Evolutionary conservation across 1,140 invertebrate genomes (phyloP).

Genomic region (Tetragonula clypearis): DNA sequence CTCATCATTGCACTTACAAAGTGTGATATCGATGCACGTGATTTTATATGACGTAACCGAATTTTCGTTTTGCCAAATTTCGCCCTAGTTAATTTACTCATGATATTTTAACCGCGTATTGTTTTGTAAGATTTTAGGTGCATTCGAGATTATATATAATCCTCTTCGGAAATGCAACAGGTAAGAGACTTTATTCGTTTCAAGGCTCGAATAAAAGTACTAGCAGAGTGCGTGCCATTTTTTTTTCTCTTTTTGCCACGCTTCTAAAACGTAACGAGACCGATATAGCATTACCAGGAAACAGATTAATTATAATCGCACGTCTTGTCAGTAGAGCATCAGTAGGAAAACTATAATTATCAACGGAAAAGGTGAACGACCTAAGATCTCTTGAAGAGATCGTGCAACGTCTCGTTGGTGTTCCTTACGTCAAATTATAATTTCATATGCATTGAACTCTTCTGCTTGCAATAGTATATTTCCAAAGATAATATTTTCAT

Average conservation of each 20-base stretch:
- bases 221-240: background rate
- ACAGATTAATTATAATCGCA: constrained; percentile 43
- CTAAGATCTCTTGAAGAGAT: constrained; percentile 23
- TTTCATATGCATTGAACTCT: background rate
- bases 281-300: constrained; percentile 18
- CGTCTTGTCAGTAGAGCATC: constrained; percentile 35
- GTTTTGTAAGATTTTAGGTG: background rate
- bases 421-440: background rate
- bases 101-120: background rate
- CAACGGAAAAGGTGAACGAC: constrained; percentile 32
- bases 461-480: background rate
- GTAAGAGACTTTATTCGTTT: background rate
- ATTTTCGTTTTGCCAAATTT: constrained; percentile 44
- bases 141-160: background rate
- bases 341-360: constrained; percentile 40
- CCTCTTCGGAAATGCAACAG: background rate
- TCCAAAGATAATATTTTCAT: too few relatives aligned
- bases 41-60: constrained; percentile 48
- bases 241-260: background rate
- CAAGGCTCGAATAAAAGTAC: background rate
- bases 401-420: background rate
- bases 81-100: background rate
- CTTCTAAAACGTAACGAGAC: background rate
- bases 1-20: constrained; percentile 53
- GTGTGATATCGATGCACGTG: constrained; percentile 55